phyloP scores from a whole-genome alignment of 2,797 vertebrate species.

The Antennarius maculatus region DNA sequence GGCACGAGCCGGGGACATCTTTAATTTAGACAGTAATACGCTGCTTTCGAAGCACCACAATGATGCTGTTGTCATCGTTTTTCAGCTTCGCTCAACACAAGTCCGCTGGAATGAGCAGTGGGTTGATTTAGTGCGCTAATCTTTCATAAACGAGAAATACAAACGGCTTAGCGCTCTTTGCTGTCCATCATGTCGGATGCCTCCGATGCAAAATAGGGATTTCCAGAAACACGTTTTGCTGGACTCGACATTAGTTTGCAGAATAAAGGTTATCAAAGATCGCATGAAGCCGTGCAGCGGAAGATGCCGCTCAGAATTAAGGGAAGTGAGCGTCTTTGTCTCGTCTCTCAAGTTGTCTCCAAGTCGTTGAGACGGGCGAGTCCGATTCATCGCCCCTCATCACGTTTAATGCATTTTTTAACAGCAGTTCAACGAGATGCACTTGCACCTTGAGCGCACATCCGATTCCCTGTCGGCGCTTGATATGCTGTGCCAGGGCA shows the following conservation, averaged over 20 bases:
- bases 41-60: constrained; percentile 21
- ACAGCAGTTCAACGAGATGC: no score
- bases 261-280: neutral
- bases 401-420: no score
- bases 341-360: no score
- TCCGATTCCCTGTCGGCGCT: no score
- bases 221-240: constrained; percentile 7
- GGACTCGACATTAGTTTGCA: neutral
- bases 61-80: constrained; percentile 46
- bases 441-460: no score
- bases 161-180: constrained; percentile 9
- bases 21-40: constrained; percentile 37
- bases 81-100: constrained; percentile 39
- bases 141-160: constrained; percentile 18
- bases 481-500: no score
- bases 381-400: no score
- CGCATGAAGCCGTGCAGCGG: neutral
- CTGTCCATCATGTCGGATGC: neutral
- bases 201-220: constrained; percentile 14
- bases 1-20: constrained; percentile 1
- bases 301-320: no score
- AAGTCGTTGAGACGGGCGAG: no score
- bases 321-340: no score
- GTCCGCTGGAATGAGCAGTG: constrained; percentile 32
- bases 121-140: constrained; percentile 26